Evolutionary conservation across 2,113 vertebrate genomes (phyloP), one percentile per base, ranked within the genome.

Genomic region (Phylloscopus whistleri): DNA sequence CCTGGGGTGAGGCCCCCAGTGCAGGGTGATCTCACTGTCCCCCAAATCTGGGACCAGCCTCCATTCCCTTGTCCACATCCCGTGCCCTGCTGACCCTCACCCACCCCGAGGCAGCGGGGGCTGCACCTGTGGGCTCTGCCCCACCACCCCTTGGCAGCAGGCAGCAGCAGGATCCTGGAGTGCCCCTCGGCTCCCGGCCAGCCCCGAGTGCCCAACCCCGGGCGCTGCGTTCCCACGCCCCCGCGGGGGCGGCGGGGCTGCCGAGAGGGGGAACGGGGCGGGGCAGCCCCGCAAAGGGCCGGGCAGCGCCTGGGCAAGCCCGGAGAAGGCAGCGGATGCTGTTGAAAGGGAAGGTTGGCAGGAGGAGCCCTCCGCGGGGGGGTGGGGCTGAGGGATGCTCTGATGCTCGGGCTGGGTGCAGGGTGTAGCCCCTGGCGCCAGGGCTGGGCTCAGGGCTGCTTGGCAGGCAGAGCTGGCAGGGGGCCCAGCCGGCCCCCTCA

Each of bases 381-480:
- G 51, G 41, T 16, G 52, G 37, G 21, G 39, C 51, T 56, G 33
- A 87, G 81, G 68, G 91, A 13, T 87, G 85, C 82, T 96, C 82
- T 94, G 82, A 94, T 87, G 89, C 87, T 84, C 74, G 89, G 93
- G 89, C 69, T 94, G 89, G 94, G 94, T 0, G 26, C 52, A n/a
- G 93, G 87, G 51, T 83, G 75, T 73, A 93, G 94, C 94, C 66
- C 46, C 60, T 43, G 67, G 92, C 74, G 18, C 53, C 85, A 55
- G 91, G 81, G 82, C 62, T 73, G 84, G 76, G 81, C 70, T 13
- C 8, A 58, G 75, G 78, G 87, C 58, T 94, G 89, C 79, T 88
- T 96, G 93, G 93, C 91, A 93, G n/a, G 91, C 39, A 58, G 68
- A 87, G 77, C 64, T 95, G 95, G 94, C 83, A 8, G 62, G 39